Evolutionary conservation across 2,888 invertebrate genomes (phyloP), one percentile per base, ranked within the genome.

Genomic region (Caenorhabditis sp.): DNA sequence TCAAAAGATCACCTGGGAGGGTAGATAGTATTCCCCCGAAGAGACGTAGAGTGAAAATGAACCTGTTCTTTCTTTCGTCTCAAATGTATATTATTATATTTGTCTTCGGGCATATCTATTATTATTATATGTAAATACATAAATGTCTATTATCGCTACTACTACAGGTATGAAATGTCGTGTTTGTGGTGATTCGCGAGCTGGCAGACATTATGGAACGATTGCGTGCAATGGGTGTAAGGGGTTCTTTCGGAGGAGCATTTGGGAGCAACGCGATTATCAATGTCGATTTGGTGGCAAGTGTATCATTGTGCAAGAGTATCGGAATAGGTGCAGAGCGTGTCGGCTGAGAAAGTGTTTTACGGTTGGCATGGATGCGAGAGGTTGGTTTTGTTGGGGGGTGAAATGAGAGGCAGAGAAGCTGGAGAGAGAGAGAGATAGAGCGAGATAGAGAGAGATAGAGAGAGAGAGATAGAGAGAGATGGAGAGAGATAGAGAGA

Each of bases 261-360:
- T 83, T 54, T 83, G 83, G 83, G 83, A 83, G 31, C 83, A 83
- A 62, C 70, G 83, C 10, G 83, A 83, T 52, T 83, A 83, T 60
- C 67, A 76, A 10, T 83, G 83, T 25, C 71, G 83, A 27, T 83
- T 83, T 26, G 83, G 83, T 58, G 81, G 81, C 14, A 83, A 83
- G 63, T 83, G 83, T 60, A 77, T 80, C 25, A 78, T 83, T 21
- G 78, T 83, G 0, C 83, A 83, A 70, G 82, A 83, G 59, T 83
- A 82, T 69, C 75, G 83, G 26, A 83, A 83, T 56, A 75, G 83
- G 43, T 83, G 83, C 31, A 59, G 83, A 20, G 82, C 82, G 1
- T 83, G 83, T 38, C 65, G 83, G 27, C 64, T 83, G 14, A 63
- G 72, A 20, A 78, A 81, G 63, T 83, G 82, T 57, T 83, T 83